These are phyloP conservation scores for Sarcophilus harrisii DNA, from an alignment of 2,797 vertebrate genomes.

Conservation along the genomic window DNA sequence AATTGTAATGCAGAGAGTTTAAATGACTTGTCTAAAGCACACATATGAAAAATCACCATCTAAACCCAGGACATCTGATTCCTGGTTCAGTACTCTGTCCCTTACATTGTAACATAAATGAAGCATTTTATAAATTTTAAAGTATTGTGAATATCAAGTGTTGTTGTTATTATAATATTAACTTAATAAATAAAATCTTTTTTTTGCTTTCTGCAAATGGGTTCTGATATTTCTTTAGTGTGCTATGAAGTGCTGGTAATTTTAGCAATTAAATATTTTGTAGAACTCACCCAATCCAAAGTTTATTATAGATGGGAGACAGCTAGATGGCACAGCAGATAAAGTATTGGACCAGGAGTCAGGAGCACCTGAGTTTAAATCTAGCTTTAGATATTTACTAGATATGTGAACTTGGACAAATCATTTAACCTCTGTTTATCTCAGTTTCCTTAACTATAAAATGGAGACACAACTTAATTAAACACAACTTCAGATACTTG, in stretches of 20 bases:
- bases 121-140: neutral
- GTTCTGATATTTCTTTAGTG: slow-evolving; percentile 7
- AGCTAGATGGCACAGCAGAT: neutral
- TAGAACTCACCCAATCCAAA: neutral
- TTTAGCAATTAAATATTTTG: neutral
- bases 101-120: neutral
- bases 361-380: neutral
- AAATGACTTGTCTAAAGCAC: neutral
- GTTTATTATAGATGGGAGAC: neutral
- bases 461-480: neutral
- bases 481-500: neutral
- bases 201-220: slow-evolving; percentile 28
- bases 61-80: neutral
- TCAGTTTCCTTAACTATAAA: neutral
- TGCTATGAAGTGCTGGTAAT: slow-evolving; percentile 4
- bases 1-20: neutral
- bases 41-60: neutral
- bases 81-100: neutral
- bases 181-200: neutral
- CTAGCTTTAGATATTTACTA: neutral
- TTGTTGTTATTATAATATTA: neutral
- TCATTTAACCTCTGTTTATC: neutral
- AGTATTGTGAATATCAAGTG: neutral
- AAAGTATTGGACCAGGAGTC: neutral
- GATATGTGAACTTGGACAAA: neutral